Percentiles rank a stretch among this genome's conserved stretches.
phyloP scores from a whole-genome alignment of 37 sponge, comb jelly and placozoan genomes.

The Axinella damicornis region DNA sequence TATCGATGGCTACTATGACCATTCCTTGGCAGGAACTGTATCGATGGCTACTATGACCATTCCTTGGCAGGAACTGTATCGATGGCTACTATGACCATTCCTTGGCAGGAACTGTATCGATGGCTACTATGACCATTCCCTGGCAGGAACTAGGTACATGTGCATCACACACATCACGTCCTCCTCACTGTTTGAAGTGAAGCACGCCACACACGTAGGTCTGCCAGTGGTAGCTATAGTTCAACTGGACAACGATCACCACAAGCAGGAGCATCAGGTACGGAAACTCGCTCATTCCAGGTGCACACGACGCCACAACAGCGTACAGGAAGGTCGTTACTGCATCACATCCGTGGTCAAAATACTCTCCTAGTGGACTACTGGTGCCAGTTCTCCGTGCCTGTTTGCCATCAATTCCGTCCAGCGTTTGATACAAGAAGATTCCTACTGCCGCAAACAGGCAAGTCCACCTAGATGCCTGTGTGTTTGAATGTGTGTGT shows the following conservation, averaged over 20 bases:
- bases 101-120: no score
- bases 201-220: slow-evolving; percentile 86
- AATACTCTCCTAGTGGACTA: slow-evolving; percentile 89
- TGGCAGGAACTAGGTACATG: background rate
- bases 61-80: no score
- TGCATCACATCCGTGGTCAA: slow-evolving; percentile 97
- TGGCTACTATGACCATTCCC: no score
- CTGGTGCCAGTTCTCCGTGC: slow-evolving; percentile 85
- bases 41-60: no score
- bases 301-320: slow-evolving; percentile 51
- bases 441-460: slow-evolving; percentile 75
- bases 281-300: slow-evolving; percentile 54
- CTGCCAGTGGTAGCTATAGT: slow-evolving; percentile 94
- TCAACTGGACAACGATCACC: slow-evolving; percentile 43
- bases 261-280: slow-evolving; percentile 44
- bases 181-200: slow-evolving; percentile 73
- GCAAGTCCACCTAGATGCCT: slow-evolving; percentile 87
- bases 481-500: no score
- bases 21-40: no score
- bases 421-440: slow-evolving; percentile 90
- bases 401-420: slow-evolving; percentile 96
- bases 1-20: no score
- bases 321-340: slow-evolving; percentile 75
- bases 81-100: no score
- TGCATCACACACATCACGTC: background rate